These are phyloP conservation scores for Peucedramus taeniatus DNA, from an alignment of 2,113 vertebrate genomes.

Conservation along the genomic window DNA sequence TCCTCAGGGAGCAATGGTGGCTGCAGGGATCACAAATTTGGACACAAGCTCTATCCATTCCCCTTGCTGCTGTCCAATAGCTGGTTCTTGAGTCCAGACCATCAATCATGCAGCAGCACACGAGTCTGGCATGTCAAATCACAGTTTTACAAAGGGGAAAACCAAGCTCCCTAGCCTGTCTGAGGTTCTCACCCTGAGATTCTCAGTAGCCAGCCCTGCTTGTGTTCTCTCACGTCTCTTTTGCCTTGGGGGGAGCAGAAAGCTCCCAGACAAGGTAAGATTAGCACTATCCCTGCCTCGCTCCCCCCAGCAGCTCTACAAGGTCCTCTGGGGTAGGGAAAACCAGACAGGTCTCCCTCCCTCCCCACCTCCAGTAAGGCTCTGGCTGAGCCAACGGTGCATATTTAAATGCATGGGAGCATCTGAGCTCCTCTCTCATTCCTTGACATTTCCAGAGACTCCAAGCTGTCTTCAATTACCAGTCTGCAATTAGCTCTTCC, in stretches of 20 bases:
- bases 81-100: not conserved
- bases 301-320: not conserved
- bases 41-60: not conserved
- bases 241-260: not conserved
- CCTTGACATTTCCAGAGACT: conserved; percentile 59
- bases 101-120: not conserved
- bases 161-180: not conserved
- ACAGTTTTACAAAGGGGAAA: not conserved
- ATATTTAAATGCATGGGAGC: conserved; percentile 43
- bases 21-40: not conserved
- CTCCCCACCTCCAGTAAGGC: not conserved
- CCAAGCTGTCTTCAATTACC: conserved; percentile 59
- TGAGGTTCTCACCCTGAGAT: not conserved
- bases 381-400: not conserved
- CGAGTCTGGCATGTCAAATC: not conserved
- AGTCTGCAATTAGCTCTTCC: conserved; percentile 56
- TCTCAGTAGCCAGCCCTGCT: not conserved
- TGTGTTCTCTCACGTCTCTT: not conserved
- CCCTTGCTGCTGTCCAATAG: not conserved
- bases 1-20: not conserved
- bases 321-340: not conserved
- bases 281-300: not conserved
- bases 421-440: conserved; percentile 23
- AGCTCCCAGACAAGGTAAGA: not conserved
- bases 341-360: not conserved